Base-by-base conservation (phyloP, 2,888 invertebrate genomes). In the Sesia apiformis region DNA sequence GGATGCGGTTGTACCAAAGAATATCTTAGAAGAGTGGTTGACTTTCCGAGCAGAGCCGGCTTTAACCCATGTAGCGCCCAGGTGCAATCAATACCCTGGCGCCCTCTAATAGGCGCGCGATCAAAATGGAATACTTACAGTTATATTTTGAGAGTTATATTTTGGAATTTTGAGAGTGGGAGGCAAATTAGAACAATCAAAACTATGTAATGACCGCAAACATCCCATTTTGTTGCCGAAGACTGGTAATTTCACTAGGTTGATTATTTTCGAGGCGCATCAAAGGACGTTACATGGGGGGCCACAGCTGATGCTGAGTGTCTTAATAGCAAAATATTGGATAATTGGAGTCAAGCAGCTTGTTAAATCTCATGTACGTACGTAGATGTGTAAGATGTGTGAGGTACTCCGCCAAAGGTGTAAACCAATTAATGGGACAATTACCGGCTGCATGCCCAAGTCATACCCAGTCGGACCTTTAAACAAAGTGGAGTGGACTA, bases 221-320 rank as follows among this genome's bases (percentile, higher is more conserved):
- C 63, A 67, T 60, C 69, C 67, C 0, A 62, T 70, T 4, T 55
- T 63, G 49, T n/a, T 63, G 40, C 64, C 59, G 39, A 39, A 39
- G 6, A 43, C 51, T 40, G 43, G 49, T 53, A 55, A 59, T 41
- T 51, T 65, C 23, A 57, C 57, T 0, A 55, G 56, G 4, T 38
- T 64, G 6, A 53, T 64, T 43, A 40, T 67, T 38, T 3, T 3
- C n/a, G 53, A 59, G 52, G 57, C 57, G n/a, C 59, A 61, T 42
- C 5, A 23, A n/a, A 56, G 52, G 7, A 58, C 58, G 42, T 39
- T 60, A 38, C 60, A 60, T 52, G 60, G 60, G n/a, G 3, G 57
- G 7, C 40, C 41, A 5, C 55, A 53, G n/a, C 23, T 56, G 6
- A 57, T 55, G 55, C 8, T 57, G 4, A 55, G 46, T 49, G 57